Evolutionary conservation across 2,797 vertebrate genomes (phyloP).

Genomic region (Smutsia gigantea): DNA sequence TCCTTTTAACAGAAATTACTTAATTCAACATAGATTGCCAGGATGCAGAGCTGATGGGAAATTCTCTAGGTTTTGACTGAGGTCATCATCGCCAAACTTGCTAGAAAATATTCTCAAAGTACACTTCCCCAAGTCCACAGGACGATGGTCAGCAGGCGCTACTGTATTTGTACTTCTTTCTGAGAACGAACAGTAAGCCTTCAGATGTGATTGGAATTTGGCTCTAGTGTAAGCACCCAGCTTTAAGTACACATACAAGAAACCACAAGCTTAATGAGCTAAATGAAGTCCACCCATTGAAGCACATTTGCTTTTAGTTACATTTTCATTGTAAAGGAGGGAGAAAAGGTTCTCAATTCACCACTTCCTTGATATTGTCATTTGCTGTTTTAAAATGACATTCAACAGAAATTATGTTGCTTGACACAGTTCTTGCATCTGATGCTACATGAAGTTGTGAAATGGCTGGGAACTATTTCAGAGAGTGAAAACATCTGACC

Average conservation of each 20-base stretch:
- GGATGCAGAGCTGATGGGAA: not conserved
- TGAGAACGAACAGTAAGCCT: not conserved
- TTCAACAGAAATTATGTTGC: not conserved
- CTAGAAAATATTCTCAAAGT: not conserved
- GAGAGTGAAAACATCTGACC: not conserved
- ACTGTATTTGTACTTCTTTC: not conserved
- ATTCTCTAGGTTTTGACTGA: not conserved
- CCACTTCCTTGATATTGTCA: not conserved
- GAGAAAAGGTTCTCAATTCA: not conserved
- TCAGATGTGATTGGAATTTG: not conserved
- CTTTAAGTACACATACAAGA: not conserved
- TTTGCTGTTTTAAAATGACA: not conserved
- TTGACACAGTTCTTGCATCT: not conserved
- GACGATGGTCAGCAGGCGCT: not conserved
- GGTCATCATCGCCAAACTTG: not conserved
- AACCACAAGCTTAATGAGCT: not conserved
- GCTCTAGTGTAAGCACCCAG: not conserved
- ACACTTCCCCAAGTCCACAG: not conserved
- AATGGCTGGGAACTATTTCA: not conserved
- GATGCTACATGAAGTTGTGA: not conserved
- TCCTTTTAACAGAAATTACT: constrained; percentile 27
- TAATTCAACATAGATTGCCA: not conserved
- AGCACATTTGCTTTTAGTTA: not conserved
- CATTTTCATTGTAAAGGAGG: not conserved
- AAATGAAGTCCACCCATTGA: not conserved